These are phyloP conservation scores for Zaprionus africanus DNA, from an alignment of 1,140 invertebrate species.

Conservation along the genomic window DNA sequence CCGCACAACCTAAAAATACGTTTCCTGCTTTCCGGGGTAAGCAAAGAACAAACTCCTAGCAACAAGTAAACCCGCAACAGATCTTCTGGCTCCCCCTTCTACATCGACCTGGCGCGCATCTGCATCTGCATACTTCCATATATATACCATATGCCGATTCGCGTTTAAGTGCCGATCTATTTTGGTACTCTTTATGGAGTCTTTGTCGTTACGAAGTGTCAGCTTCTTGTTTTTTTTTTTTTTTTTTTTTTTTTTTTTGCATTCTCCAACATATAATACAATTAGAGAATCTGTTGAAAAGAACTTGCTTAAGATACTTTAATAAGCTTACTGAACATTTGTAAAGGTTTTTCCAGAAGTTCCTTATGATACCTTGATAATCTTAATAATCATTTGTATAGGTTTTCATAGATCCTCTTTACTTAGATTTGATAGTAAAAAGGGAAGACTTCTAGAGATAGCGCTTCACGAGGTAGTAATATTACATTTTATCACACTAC, in stretches of 20 bases:
- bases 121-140: conserved; percentile 1
- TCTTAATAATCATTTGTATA: background rate
- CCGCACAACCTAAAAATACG: conserved; percentile 84
- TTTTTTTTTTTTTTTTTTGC: too few relatives aligned
- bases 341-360: background rate
- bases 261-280: too few relatives aligned
- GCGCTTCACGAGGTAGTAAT: too few relatives aligned
- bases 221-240: too few relatives aligned
- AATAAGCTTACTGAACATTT: background rate
- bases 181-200: conserved; percentile 19
- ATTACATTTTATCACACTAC: too few relatives aligned
- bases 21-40: conserved; percentile 84
- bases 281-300: background rate
- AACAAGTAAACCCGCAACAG: background rate
- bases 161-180: conserved; percentile 28
- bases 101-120: background rate
- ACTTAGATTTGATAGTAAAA: too few relatives aligned
- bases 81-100: background rate
- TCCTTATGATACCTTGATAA: background rate
- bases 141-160: conserved; percentile 1
- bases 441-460: too few relatives aligned
- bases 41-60: conserved; percentile 15
- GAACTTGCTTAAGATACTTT: background rate
- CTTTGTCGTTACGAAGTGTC: conserved; percentile 9
- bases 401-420: background rate